Base-by-base conservation (phyloP, 2,888 invertebrate species). In the Andrena hattorfiana region DNA sequence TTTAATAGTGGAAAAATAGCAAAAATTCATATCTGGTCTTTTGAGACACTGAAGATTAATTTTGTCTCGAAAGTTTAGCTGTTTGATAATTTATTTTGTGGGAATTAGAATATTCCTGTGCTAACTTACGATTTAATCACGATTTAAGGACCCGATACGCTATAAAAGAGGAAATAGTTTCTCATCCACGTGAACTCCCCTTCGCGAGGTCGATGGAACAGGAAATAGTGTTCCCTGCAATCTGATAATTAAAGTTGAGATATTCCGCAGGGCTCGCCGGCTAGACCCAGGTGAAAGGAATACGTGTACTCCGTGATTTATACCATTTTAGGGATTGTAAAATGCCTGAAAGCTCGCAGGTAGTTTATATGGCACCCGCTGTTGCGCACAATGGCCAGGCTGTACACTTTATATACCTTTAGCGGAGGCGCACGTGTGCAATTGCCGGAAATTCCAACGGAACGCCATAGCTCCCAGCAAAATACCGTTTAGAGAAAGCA, bases 381-480 rank as follows among this genome's bases (percentile, higher is more conserved):
- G 70, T 56, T 56, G 56, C 56, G 23, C n/a, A 63, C 16, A 63
- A 79, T 48, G 60, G 63, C 6, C 62, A 13, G 26, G 3, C 42
- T 20, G 7, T 54, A 8, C 23, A 30, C 23, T 80, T 71, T 60
- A 26, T 42, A 67, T 81, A 76, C 1, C 42, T 63, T 60, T 10
- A 76, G 48, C 32, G 51, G 60, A n/a, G 35, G 63, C 32, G 64
- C 77, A 84, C 78, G 75, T 76, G 86, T 72, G 42, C 63, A 73
- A 84, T 84, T 62, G 62, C 62, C 56, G 74, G 83, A 83, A 81
- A 81, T 84, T 81, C 78, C 81, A 66, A 73, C 59, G 79, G 79
- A 71, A 83, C 71, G 42, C 66, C 56, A 32, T 48, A 28, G 72
- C 74, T 73, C 71, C 82, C 62, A 67, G 82, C 79, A 78, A 77